Base-by-base conservation (phyloP, 1,140 invertebrate genomes). In the Helicorthomorpha holstii region DNA sequence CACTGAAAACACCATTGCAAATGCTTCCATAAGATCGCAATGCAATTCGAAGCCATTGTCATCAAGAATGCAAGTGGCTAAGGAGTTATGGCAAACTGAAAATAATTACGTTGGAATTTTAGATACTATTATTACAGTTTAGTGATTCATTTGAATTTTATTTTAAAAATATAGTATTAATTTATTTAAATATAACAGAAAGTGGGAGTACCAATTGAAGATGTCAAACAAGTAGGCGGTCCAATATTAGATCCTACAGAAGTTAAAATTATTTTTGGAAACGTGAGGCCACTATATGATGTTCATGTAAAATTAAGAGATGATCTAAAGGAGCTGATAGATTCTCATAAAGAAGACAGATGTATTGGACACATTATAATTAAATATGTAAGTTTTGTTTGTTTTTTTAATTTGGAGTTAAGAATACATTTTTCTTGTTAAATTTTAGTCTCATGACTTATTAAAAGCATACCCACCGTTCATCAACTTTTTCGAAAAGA, bases 401-500 rank as follows among this genome's bases (percentile, higher is more conserved):
- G 12, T 23, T 53, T 58, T 34, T 14, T 41, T 3, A 26, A 26
- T 14, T 27, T 53, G 38, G 16, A 25, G 27, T 56, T 47, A 34
- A 21, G 38, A 27, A n/a, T 22, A 25, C 44, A 25, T 46, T 19
- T 21, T 60, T 52, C 57, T 38, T 53, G 48, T 49, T 43, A n/a
- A n/a, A n/a, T 57, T 55, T 41, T 61, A 74, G 71, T 64, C 69
- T 19, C 66, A 70, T 34, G 71, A 66, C n/a, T 57, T 97, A 56
- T 75, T 85, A 46, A 93, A 89, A 68, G 85, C 90, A 0, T 98
- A 98, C 73, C 92, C 93, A 47, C 88, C 91, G 3, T 98, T 94
- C 69, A 83, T 97, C 12, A 98, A 98, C 69, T 97, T 88, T 66
- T 97, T 95, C 67, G 91, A 97, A 68, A 86, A 89, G 64, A 90